Evolutionary conservation across 2,888 invertebrate genomes (phyloP), one percentile per base, ranked within the genome.

Genomic region (Trissolcus japonicus): DNA sequence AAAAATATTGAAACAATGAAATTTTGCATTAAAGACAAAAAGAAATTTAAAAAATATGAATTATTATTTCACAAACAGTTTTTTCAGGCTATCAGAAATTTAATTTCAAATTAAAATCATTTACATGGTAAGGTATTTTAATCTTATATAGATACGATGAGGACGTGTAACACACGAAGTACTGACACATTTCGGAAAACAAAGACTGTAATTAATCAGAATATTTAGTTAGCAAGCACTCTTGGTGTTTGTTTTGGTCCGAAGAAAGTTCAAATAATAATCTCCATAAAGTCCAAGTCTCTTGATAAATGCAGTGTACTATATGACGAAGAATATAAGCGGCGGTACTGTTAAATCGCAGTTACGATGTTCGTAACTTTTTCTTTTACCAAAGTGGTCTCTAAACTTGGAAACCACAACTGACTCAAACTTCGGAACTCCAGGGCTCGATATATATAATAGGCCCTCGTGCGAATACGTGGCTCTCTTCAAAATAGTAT

Each of bases 351-450:
- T 75, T 75, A 75, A 81, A 79, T 79, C 74, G 68, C 57, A 71
- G 78, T 72, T 79, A 80, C 80, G 80, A 80, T 72, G 78, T 80
- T 80, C 74, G 63, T 60, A 76, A 63, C 80, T 79, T 80, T 80
- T 82, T 79, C 80, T 80, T 80, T 69, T 56, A 25, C 61, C 72
- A 65, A 79, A 81, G 80, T 82, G 82, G 77, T 82, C 82, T 80
- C 79, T 76, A 83, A 84, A 83, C 83, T 84, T 80, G 81, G 81
- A 85, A 83, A 83, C 83, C 80, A 74, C 76, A 76, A 80, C 75
- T 80, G 78, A 78, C 77, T 81, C 72, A 77, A 83, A 82, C 78
- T 82, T 81, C 63, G 69, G 11, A 60, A 73, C 69, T 79, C 69
- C 57, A 43, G 54, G 41, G 54, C 63, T 75, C 75, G 59, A 67